Conservation (phyloP, 2,888 invertebrate genomes). For the Julus scandinavius region DNA sequence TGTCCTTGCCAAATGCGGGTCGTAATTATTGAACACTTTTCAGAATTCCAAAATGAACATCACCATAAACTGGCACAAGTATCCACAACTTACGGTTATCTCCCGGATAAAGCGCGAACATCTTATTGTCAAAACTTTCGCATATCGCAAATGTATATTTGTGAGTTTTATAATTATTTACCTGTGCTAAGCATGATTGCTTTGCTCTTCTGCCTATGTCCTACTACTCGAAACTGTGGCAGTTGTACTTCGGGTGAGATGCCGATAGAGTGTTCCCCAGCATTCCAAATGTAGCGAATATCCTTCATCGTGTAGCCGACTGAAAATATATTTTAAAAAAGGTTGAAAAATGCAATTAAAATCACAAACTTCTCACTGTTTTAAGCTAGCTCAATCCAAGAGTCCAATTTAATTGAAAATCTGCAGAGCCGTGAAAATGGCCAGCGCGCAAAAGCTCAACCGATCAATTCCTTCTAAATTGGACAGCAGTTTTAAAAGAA, state of each 20-base stretch:
- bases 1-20: too few relatives aligned
- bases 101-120: too few relatives aligned
- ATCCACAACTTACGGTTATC: too few relatives aligned
- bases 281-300: conserved; percentile 97
- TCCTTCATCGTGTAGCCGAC: conserved; percentile 99
- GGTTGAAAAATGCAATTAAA: not conserved
- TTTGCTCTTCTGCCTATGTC: conserved; percentile 94
- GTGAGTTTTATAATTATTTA: conserved; percentile 68
- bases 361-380: not conserved
- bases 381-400: not conserved
- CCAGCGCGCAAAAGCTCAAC: not conserved
- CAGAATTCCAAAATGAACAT: too few relatives aligned
- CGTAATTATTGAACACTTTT: too few relatives aligned
- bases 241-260: conserved; percentile 95
- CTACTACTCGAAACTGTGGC: conserved; percentile 98
- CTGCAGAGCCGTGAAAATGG: not conserved
- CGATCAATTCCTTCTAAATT: not conserved
- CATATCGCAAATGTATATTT: too few relatives aligned
- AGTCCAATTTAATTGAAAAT: conserved; percentile 24
- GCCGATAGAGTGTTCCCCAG: conserved; percentile 93
- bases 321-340: conserved; percentile 69
- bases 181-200: conserved; percentile 97
- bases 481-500: conserved; percentile 27
- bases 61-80: too few relatives aligned
- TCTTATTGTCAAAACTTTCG: too few relatives aligned